Evolutionary conservation across 2,113 vertebrate species (phyloP).

Genomic region (Salvelinus alpinus): DNA sequence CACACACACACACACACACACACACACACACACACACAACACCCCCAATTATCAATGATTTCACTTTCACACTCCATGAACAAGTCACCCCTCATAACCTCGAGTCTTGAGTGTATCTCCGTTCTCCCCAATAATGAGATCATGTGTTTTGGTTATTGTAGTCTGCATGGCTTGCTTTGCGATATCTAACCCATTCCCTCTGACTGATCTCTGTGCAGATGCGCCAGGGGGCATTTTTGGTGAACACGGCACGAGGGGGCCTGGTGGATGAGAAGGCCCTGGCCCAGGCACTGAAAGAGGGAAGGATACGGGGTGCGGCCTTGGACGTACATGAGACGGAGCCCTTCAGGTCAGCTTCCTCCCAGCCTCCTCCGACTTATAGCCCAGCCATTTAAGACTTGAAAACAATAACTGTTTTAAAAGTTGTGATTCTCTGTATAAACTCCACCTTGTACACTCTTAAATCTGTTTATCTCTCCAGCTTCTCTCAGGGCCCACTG

Average conservation of each 20-base stretch:
- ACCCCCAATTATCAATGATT: too few species aligned
- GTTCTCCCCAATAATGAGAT: too few species aligned
- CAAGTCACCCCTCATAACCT: too few species aligned
- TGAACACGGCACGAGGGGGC: conserved; percentile 82
- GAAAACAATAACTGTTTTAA: background rate
- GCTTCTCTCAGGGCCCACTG: conserved; percentile 79
- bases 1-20: too few species aligned
- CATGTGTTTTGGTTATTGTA: too few species aligned
- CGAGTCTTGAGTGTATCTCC: too few species aligned
- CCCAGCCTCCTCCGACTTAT: background rate
- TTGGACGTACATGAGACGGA: conserved; percentile 81
- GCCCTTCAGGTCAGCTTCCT: conserved; percentile 77
- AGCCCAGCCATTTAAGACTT: background rate
- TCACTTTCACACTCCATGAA: too few species aligned
- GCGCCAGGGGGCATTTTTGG: conserved; percentile 82
- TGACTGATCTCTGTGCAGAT: conserved; percentile 62
- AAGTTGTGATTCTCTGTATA: background rate
- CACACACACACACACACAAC: too few species aligned
- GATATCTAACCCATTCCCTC: too few species aligned
- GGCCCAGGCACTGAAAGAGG: conserved; percentile 82
- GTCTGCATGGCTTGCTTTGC: too few species aligned
- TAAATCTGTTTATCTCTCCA: conserved; percentile 23
- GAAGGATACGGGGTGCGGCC: conserved; percentile 80
- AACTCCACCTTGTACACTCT: background rate
- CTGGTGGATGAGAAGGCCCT: conserved; percentile 83